Conservation (phyloP, 2,797 vertebrate genomes). For the Agapornis canus region DNA sequence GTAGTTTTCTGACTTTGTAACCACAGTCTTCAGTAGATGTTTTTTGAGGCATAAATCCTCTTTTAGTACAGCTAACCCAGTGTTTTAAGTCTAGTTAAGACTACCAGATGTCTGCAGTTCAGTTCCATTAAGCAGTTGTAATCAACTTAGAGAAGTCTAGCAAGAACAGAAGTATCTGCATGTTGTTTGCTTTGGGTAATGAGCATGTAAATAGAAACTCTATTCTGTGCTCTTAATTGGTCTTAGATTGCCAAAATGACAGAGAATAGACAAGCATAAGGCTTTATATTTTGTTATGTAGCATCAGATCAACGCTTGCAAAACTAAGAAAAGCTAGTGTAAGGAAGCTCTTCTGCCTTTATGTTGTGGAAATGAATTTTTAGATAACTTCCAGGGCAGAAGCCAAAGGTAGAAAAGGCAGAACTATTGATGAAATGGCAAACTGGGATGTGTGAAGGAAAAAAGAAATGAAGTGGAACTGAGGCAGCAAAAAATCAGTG, state of each 20-base stretch:
- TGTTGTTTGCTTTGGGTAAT: neutral
- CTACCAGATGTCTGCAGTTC: neutral
- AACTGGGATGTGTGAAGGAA: neutral
- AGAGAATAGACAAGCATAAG: neutral
- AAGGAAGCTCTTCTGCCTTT: neutral
- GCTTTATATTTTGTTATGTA: neutral
- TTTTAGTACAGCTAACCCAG: neutral
- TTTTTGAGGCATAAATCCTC: neutral
- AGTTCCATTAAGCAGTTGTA: neutral
- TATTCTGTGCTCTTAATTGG: neutral
- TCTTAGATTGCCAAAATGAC: neutral
- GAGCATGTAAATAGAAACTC: neutral
- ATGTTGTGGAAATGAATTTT: neutral
- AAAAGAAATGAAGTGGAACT: neutral
- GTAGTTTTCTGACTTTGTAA: neutral
- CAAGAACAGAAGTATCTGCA: neutral
- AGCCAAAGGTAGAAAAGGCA: neutral
- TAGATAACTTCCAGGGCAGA: neutral
- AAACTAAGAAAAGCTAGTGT: neutral
- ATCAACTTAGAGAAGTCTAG: neutral
- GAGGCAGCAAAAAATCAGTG: neutral
- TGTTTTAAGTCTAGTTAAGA: neutral
- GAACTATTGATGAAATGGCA: neutral
- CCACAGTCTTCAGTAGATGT: accelerated
- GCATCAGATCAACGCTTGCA: neutral